Base-by-base conservation (phyloP, 1,140 invertebrate species). In the Propsilocerus akamusi region DNA sequence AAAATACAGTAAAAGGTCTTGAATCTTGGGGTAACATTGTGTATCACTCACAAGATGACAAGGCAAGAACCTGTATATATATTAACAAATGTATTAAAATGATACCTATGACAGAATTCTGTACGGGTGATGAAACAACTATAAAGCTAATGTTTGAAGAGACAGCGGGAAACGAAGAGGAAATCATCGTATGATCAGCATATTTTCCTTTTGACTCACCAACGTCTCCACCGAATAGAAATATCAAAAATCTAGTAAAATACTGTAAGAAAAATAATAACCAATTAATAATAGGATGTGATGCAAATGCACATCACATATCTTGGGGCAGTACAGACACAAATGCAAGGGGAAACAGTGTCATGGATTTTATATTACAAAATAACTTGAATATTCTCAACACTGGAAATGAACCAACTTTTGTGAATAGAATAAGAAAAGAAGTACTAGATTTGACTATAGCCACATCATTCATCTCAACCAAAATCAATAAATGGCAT, bases 241-340 rank as follows among this genome's bases (percentile, higher is more conserved):
- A 5, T n/a, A 34, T n/a, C 4, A n/a, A n/a, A n/a, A n/a, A n/a
- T n/a, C n/a, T n/a, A n/a, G 12, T n/a, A 5, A 14, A 34, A n/a
- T 34, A 6, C 17, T 34, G 30, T n/a, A 34, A 7, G 5, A 34
- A 34, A 4, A n/a, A n/a, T 34, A 14, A 14, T n/a, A 26, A 47
- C 25, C 14, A 54, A 20, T 51, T 58, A 1, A 28, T 58, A 6
- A 23, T 59, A 6, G 53, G 53, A 6, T 59, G 57, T 46, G 56
- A 60, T 53, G 54, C 54, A 0, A 60, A 58, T 37, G 47, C 52
- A 4, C 56, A 59, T 37, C 49, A 58, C 28, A 47, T 25, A 1
- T 47, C 54, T 5, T 58, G 54, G 54, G 55, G 55, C 3, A 59
- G 57, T 49, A 52, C 50, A 1, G 49, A 55, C 46, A 55, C 34